Base-by-base conservation (phyloP, 2,113 vertebrate species). In the Python bivittatus region DNA sequence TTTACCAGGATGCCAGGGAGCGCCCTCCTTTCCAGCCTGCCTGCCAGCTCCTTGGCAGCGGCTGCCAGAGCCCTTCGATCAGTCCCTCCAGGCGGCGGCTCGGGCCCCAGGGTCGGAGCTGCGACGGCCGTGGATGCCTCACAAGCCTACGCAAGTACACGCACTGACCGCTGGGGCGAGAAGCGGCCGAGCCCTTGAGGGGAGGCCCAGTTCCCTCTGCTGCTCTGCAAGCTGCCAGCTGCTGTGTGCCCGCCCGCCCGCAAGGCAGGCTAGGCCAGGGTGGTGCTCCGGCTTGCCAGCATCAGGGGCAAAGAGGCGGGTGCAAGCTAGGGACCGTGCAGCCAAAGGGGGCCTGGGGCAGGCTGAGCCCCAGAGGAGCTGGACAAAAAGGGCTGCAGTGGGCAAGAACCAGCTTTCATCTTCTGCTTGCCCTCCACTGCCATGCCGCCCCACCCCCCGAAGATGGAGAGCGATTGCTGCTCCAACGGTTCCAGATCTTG, bases 351-450 rank as follows among this genome's bases (percentile, higher is more conserved):
- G 25, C 5, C 0, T 11, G 29, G 86, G 86, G 8, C 33, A 13
- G 23, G 57, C 56, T 15, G 85, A 8, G 29, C 6, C n/a, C 64
- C 64, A 33, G 48, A 42, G 23, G 53, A 22, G 54, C n/a, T 0
- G 1, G 6, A 1, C 57, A 93, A 88, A 84, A 68, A 7, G 29
- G 87, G 53, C n/a, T 72, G 64, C 64, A 64, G 60, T 60, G 48
- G 85, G 91, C 93, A 96, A 20, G 88, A 97, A 96, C 96, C 97
- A 96, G 95, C 97, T 97, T 97, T 96, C 12, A 6, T 90, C 93
- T 96, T 92, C 92, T 58, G 68, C 68, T 72, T 56, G 15, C 1
- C 15, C 0, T 91, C 96, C 91, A 96, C 95, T 91, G 88, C 85
- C 48, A 57, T 92, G 92, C 94, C 88, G 92, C 87, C 93, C 91